Conservation (phyloP, 1,140 invertebrate species). For the Nixonia krombeini region DNA sequence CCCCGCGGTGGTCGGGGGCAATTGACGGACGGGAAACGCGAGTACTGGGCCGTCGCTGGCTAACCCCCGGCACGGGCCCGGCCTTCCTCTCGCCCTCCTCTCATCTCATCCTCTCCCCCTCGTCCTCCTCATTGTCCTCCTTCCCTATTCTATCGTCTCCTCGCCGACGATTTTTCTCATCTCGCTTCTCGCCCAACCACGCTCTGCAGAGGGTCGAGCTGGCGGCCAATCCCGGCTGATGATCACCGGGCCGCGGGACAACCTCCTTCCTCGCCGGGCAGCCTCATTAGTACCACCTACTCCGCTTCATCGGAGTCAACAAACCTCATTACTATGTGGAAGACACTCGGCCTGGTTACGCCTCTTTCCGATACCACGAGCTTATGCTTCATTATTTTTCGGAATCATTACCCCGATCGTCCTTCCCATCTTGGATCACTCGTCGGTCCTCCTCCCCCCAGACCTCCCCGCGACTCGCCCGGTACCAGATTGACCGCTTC, state of each 20-base stretch:
- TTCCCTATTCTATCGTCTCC: neutral
- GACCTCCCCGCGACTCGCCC: too few relatives aligned
- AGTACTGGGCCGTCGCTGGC: too few relatives aligned
- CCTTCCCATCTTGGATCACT: constrained; percentile 27
- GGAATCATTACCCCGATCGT: constrained; percentile 63
- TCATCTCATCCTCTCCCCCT: too few relatives aligned
- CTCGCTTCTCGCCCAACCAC: constrained; percentile 59
- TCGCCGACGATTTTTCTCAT: constrained; percentile 56
- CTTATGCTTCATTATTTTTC: constrained; percentile 69
- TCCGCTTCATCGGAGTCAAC: constrained; percentile 42
- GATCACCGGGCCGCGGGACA: constrained; percentile 61
- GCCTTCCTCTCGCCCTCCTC: too few relatives aligned
- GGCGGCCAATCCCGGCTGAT: constrained; percentile 64
- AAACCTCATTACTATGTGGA: constrained; percentile 57
- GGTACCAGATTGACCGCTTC: too few relatives aligned
- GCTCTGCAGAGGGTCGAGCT: constrained; percentile 50
- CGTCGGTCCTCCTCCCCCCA: constrained; percentile 33
- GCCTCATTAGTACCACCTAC: constrained; percentile 69
- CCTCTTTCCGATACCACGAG: constrained; percentile 50
- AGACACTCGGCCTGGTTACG: constrained; percentile 46
- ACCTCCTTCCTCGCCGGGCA: constrained; percentile 51
- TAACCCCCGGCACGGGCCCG: too few relatives aligned
- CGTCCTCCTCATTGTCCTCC: too few relatives aligned
- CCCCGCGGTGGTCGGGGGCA: too few relatives aligned
- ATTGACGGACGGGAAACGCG: too few relatives aligned